phyloP scores from a whole-genome alignment of 2,113 vertebrate genomes.

The Calidris pygmaea region DNA sequence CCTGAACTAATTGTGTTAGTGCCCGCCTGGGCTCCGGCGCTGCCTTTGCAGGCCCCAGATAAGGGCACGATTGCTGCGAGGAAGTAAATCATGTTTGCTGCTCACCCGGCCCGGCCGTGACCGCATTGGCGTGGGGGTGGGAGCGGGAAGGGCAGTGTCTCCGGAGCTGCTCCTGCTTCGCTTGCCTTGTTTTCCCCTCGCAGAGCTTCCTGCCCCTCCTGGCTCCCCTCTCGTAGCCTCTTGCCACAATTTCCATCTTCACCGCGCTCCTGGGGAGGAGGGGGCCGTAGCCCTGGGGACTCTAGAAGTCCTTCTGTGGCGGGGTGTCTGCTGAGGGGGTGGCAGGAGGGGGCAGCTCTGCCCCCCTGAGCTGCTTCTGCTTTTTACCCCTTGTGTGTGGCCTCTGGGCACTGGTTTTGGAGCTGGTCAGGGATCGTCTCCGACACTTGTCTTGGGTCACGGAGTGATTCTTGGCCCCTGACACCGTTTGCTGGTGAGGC shows the following conservation, averaged over 20 bases:
- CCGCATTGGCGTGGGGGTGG: neutral
- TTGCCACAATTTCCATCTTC: neutral
- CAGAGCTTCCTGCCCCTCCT: neutral
- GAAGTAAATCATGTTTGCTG: neutral
- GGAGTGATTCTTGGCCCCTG: rapidly evolving
- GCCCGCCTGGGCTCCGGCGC: neutral
- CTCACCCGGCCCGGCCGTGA: rapidly evolving
- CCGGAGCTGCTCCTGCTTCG: neutral
- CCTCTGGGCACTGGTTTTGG: neutral
- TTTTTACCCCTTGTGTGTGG: rapidly evolving
- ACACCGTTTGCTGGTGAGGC: neutral
- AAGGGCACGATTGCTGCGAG: neutral
- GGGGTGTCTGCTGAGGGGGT: neutral
- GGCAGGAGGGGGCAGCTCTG: neutral
- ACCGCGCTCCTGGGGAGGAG: neutral
- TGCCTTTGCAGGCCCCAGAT: neutral
- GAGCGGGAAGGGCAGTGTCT: neutral
- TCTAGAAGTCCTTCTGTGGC: neutral
- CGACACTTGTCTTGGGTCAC: rapidly evolving
- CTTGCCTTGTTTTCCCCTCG: neutral
- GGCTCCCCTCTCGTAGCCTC: neutral
- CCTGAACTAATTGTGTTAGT: rapidly evolving
- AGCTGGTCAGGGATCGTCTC: neutral
- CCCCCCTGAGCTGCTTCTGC: neutral
- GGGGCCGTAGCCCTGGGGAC: rapidly evolving